Conservation (phyloP, 2,797 vertebrate genomes). For the Perodicticus potto region DNA sequence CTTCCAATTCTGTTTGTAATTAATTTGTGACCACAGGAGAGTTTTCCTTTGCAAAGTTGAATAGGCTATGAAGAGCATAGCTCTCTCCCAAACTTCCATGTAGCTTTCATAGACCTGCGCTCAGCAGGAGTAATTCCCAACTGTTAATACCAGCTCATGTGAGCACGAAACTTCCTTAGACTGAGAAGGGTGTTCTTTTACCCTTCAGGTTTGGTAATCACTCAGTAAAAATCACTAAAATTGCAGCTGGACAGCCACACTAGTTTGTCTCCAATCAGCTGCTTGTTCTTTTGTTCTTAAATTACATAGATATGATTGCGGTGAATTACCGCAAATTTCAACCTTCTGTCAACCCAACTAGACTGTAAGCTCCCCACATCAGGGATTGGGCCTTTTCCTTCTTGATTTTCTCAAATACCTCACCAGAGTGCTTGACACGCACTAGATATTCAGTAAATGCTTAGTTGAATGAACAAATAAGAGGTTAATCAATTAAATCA, state of each 20-base stretch:
- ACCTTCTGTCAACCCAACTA: background rate
- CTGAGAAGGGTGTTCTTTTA: background rate
- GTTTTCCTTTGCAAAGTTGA: slow-evolving; percentile 10
- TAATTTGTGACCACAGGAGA: slow-evolving; percentile 4
- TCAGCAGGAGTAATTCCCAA: background rate
- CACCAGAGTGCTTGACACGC: background rate
- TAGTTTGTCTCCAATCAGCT: background rate
- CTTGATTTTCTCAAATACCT: background rate
- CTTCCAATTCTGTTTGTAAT: slow-evolving; percentile 34
- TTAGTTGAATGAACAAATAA: slow-evolving; percentile 23
- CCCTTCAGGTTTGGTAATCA: background rate
- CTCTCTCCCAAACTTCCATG: background rate
- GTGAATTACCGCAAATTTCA: background rate
- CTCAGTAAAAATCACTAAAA: background rate
- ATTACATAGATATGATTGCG: background rate
- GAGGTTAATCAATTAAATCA: background rate
- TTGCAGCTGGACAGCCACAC: background rate
- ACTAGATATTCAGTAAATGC: background rate
- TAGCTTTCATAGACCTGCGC: background rate
- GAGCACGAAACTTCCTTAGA: background rate
- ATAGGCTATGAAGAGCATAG: background rate
- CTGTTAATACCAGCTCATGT: background rate
- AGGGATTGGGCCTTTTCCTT: background rate
- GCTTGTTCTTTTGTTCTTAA: slow-evolving; percentile 51
- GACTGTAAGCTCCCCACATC: background rate